These are phyloP conservation scores for Hirtodrosophila confusa DNA, from an alignment of 2,888 invertebrate species.

Conservation along the genomic window DNA sequence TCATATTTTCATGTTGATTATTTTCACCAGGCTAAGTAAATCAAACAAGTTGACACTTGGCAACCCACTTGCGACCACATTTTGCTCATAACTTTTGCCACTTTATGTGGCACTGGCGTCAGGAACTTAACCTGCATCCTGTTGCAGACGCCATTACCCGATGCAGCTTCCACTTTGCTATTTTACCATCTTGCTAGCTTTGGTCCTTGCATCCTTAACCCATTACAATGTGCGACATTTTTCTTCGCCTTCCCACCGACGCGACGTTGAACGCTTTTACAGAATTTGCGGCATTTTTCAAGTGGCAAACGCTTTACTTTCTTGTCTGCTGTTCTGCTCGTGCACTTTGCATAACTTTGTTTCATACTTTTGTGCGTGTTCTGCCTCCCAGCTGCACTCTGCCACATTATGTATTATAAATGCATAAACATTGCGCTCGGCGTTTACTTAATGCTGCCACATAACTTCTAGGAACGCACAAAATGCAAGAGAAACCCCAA, in stretches of 20 bases:
- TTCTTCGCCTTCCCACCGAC: constrained; percentile 16
- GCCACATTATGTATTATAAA: constrained; percentile 73
- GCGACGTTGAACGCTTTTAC: constrained; percentile 2
- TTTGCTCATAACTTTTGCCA: constrained; percentile 66
- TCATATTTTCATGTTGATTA: constrained; percentile 57
- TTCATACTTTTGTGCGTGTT: constrained; percentile 67
- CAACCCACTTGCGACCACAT: constrained; percentile 51
- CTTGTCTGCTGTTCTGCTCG: constrained; percentile 54
- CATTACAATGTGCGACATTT: constrained; percentile 76
- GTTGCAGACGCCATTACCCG: constrained; percentile 59
- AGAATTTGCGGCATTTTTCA: constrained; percentile 63
- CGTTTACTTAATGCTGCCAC: constrained; percentile 75
- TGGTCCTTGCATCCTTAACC: constrained; percentile 39
- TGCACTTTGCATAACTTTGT: constrained; percentile 79
- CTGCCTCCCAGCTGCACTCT: constrained; percentile 17
- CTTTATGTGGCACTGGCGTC: constrained; percentile 70
- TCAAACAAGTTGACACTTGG: constrained; percentile 78
- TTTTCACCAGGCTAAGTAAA: constrained; percentile 62
- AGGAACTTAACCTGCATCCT: constrained; percentile 78
- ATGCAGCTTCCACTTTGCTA: constrained; percentile 25
- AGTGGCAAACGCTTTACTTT: constrained; percentile 65
- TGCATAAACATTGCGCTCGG: constrained; percentile 74
- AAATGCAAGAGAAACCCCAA: neutral
- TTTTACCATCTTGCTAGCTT: constrained; percentile 17
- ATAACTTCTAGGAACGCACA: constrained; percentile 48